Conservation (phyloP, 2,797 vertebrate genomes). For the Pipistrellus kuhlii region DNA sequence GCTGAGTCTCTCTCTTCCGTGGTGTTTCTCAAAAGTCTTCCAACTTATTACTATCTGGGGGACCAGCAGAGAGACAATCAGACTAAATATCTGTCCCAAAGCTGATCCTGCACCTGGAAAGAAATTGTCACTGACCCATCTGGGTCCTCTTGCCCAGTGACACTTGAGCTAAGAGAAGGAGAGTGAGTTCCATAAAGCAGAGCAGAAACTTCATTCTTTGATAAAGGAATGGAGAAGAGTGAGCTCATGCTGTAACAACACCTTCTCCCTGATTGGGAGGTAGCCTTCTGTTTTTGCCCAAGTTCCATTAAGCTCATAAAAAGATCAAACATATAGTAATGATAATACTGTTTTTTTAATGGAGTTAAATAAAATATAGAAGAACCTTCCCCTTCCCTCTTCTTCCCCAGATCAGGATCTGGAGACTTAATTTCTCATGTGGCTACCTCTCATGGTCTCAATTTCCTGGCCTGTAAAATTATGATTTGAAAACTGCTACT, state of each 20-base stretch:
- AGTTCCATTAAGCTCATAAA: background rate
- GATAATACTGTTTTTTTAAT: background rate
- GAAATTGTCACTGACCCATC: background rate
- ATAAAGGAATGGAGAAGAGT: background rate
- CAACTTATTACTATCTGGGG: background rate
- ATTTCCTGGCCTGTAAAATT: background rate
- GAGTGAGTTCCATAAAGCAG: background rate
- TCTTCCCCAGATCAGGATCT: background rate
- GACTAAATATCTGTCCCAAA: background rate
- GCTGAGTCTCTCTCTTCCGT: background rate
- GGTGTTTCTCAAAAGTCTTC: background rate
- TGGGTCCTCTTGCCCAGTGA: background rate
- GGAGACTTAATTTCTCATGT: background rate
- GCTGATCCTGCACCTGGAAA: background rate
- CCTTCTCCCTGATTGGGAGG: background rate
- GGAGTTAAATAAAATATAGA: background rate
- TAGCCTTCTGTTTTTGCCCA: background rate
- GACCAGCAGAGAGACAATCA: background rate
- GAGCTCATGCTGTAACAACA: background rate
- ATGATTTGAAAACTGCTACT: background rate
- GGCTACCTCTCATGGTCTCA: background rate
- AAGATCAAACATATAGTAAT: background rate
- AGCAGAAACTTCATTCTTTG: background rate
- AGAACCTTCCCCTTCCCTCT: background rate
- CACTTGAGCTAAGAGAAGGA: background rate